Evolutionary conservation across 2,888 invertebrate genomes (phyloP).

Genomic region (Drosophila neonasuta): DNA sequence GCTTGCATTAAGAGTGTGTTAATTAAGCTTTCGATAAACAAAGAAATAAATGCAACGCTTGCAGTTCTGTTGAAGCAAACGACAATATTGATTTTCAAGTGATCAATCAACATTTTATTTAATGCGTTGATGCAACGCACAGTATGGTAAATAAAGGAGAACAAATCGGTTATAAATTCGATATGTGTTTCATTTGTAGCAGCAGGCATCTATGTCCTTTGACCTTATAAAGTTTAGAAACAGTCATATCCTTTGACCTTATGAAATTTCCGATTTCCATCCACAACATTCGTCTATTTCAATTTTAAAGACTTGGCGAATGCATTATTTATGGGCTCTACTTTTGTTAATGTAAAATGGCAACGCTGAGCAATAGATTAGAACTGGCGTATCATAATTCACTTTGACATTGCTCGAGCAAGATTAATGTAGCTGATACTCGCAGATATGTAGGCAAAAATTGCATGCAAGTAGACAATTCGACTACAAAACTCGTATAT

Average conservation of each 20-base stretch:
- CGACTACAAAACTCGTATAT: neutral
- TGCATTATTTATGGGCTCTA: neutral
- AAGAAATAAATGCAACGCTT: neutral
- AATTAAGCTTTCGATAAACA: neutral
- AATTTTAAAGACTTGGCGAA: neutral
- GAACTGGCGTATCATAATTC: slow-evolving; percentile 48
- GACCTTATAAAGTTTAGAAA: too few species aligned
- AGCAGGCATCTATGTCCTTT: too few species aligned
- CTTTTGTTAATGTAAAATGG: neutral
- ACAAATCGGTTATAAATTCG: too few species aligned
- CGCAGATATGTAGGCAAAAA: slow-evolving; percentile 28
- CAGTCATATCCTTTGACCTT: too few species aligned
- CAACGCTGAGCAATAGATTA: slow-evolving; percentile 27
- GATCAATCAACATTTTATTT: neutral
- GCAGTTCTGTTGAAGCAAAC: neutral
- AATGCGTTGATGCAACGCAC: neutral
- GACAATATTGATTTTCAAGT: neutral
- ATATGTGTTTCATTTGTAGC: too few species aligned
- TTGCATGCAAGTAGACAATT: slow-evolving; percentile 5
- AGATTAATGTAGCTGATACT: slow-evolving; percentile 51
- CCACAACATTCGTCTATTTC: too few species aligned
- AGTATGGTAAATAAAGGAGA: neutral
- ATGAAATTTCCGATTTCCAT: too few species aligned
- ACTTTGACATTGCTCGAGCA: slow-evolving; percentile 20
- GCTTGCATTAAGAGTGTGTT: neutral